Conservation (phyloP, 2,113 vertebrate genomes). For the Thamnophis sirtalis region DNA sequence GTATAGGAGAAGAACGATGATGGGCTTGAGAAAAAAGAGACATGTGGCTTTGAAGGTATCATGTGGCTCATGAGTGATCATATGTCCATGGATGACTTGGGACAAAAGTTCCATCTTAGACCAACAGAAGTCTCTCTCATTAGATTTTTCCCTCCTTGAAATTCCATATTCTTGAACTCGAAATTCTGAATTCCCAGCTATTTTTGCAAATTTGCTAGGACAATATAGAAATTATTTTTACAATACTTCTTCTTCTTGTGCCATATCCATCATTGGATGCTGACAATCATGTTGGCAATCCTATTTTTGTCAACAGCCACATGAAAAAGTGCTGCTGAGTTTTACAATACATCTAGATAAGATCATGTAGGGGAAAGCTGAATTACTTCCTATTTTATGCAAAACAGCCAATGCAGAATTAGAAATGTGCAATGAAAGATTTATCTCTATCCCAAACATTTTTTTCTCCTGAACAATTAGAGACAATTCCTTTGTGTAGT, state of each 20-base stretch:
- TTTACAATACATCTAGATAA: background rate
- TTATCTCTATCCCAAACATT: background rate
- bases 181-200: background rate
- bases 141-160: background rate
- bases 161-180: background rate
- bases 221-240: background rate
- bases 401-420: background rate
- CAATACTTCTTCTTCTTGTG: background rate
- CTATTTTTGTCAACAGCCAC: too few species aligned
- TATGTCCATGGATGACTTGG: background rate
- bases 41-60: background rate
- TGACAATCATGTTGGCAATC: too few species aligned
- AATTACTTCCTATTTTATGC: background rate
- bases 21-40: background rate
- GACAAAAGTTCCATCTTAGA: background rate
- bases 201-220: background rate
- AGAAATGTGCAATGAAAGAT: background rate
- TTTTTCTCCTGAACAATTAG: background rate
- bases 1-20: background rate
- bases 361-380: background rate
- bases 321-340: background rate
- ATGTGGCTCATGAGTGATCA: background rate
- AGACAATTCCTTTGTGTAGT: background rate
- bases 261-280: too few species aligned
- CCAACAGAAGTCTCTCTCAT: background rate